Percentiles rank a stretch among this genome's conserved stretches.
Conservation (phyloP, 2,113 vertebrate species). For the Pachypanchax playfairii region DNA sequence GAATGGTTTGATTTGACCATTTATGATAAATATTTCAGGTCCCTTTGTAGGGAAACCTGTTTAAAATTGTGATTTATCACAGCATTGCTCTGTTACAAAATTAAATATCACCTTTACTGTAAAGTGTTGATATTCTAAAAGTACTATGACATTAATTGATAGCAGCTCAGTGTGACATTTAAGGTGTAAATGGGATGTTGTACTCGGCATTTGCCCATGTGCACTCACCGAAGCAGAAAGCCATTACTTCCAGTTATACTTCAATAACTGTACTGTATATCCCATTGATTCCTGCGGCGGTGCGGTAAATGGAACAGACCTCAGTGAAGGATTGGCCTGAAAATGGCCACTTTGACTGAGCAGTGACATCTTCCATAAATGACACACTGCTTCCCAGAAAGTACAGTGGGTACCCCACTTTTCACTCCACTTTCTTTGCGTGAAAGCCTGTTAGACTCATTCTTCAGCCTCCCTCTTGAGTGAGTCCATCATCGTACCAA, state of each 20-base stretch:
- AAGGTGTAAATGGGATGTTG: conserved; percentile 51
- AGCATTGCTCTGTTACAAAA: too few relatives aligned
- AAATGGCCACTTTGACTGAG: conserved; percentile 43
- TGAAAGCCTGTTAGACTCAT: neutral
- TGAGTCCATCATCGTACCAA: conserved; percentile 1
- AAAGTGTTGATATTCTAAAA: conserved; percentile 1
- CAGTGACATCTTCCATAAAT: conserved; percentile 22
- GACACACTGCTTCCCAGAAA: neutral
- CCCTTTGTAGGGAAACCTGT: too few relatives aligned
- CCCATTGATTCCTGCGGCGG: conserved; percentile 64
- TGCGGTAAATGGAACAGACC: conserved; percentile 67
- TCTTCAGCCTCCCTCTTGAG: conserved; percentile 6
- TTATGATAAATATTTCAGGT: too few relatives aligned
- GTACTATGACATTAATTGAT: conserved; percentile 50
- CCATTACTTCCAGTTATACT: conserved; percentile 64
- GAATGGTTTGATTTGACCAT: conserved; percentile 26
- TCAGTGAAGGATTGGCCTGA: conserved; percentile 49
- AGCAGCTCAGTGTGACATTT: conserved; percentile 49
- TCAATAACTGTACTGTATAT: conserved; percentile 64
- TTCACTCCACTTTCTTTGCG: neutral
- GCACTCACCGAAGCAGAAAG: conserved; percentile 41
- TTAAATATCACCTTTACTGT: neutral
- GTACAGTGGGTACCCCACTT: conserved; percentile 4
- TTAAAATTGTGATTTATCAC: too few relatives aligned
- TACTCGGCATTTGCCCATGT: conserved; percentile 25